These are phyloP conservation scores for Lerista edwardsae DNA, from an alignment of 2,797 vertebrate genomes.

Conservation along the genomic window DNA sequence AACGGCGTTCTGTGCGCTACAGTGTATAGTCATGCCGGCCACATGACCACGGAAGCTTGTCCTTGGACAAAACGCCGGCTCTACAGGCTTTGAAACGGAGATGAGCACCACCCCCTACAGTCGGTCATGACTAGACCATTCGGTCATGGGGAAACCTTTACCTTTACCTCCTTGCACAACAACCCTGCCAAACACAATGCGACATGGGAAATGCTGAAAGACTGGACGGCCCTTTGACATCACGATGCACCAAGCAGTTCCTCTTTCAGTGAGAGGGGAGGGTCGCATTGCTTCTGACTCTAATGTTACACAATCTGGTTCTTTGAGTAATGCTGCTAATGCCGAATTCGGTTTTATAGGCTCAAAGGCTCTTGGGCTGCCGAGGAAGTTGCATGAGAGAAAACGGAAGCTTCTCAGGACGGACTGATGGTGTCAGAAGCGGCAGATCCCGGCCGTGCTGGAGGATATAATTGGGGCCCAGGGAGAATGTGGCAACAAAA, in stretches of 20 bases:
- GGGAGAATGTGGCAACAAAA: constrained; percentile 3
- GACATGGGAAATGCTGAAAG: not conserved
- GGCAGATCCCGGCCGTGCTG: not conserved
- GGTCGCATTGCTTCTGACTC: not conserved
- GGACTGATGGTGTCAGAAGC: not conserved
- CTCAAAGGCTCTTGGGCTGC: constrained; percentile 35
- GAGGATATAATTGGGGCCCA: not conserved
- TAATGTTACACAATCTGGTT: not conserved
- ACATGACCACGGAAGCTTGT: too few species aligned
- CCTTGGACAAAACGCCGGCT: too few species aligned
- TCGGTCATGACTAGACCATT: too few species aligned
- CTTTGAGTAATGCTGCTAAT: not conserved
- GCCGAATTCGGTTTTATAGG: not conserved
- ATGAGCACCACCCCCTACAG: too few species aligned
- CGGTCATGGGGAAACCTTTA: too few species aligned
- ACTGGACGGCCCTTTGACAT: constrained; percentile 30
- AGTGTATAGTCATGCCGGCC: too few species aligned
- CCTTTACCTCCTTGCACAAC: not conserved
- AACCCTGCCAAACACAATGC: not conserved
- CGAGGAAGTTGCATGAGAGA: not conserved
- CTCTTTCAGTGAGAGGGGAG: not conserved
- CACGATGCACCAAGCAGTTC: constrained; percentile 39
- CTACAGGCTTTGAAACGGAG: too few species aligned
- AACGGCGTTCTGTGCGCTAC: too few species aligned
- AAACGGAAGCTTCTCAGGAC: constrained; percentile 38